Base-by-base conservation (phyloP, 1,140 invertebrate species). In the Choristoneura fumiferana region DNA sequence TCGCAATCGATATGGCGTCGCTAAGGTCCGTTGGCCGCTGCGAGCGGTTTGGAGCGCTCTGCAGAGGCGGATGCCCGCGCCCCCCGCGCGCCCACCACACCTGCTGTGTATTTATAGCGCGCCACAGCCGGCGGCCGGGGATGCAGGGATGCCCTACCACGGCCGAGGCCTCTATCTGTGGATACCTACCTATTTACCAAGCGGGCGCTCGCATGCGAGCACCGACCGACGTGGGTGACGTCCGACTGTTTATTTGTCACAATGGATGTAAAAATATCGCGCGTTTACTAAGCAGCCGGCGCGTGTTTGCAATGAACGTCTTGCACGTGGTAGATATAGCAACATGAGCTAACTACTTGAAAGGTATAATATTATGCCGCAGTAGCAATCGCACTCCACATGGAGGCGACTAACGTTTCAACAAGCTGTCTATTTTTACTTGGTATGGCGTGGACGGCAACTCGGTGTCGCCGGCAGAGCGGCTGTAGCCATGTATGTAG, bases 1-100 rank as follows among this genome's bases (percentile, higher is more conserved):
- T 87, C 81, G 81, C 81, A 87, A 87, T 88, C 84, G 84, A 88
- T 88, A 88, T 88, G 80, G 74, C 83, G 84, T 81, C 81, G 84
- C 83, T 87, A 86, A 87, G 84, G 84, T 87, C 84, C 84, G 83
- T 73, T 84, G 84, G 84, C 81, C 82, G 84, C 75, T 84, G 78
- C 71, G 82, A 85, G 70, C 78, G 73, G 78, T 79, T 86, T 78
- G 76, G 79, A 82, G 72, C 77, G 77, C 80, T 49, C 43, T 85
- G 81, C 76, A 80, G 81, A 85, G 82, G 82, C 81, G 82, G 81
- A 83, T 83, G 76, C 76, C 81, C 81, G 71, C 80, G 62, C 69
- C 63, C 63, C 73, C 38, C 71, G 39, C 70, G 12, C 76, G 62
- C 67, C 69, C 66, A 72, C 77, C 82, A 80, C 84, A 85, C 84